Percentiles rank a stretch among this genome's conserved stretches.
Conservation (phyloP, 2,797 vertebrate species). For the Rallus crepitans region DNA sequence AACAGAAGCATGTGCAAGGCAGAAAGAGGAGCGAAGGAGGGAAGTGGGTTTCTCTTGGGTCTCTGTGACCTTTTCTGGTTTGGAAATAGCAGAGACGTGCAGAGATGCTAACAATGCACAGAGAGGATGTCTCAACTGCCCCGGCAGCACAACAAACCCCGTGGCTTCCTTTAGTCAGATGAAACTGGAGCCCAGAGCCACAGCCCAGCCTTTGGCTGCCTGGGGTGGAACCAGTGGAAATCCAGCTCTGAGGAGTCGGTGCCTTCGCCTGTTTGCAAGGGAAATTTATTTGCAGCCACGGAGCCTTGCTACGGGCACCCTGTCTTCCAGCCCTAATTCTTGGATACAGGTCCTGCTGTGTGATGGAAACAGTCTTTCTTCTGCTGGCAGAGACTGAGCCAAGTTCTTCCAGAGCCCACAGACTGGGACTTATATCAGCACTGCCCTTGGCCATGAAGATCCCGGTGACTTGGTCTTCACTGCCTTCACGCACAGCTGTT, state of each 20-base stretch:
- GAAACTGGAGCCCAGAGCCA: background rate
- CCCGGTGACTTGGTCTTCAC: background rate
- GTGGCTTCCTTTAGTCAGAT: background rate
- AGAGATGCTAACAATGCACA: background rate
- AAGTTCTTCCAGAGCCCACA: background rate
- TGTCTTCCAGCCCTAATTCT: background rate
- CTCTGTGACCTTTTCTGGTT: slow-evolving; percentile 51
- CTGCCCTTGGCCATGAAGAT: background rate
- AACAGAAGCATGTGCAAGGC: slow-evolving; percentile 24
- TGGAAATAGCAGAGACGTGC: slow-evolving; percentile 4
- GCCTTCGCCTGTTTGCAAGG: background rate
- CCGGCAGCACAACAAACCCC: background rate
- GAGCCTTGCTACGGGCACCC: background rate
- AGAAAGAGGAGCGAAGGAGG: slow-evolving; percentile 42
- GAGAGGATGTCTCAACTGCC: background rate
- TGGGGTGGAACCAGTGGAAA: background rate
- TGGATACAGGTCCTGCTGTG: background rate
- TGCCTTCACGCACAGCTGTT: background rate
- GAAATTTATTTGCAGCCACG: background rate
- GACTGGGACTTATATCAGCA: background rate
- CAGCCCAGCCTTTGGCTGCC: background rate
- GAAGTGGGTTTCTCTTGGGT: slow-evolving; percentile 54
- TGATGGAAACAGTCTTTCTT: background rate
- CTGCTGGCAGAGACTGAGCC: background rate
- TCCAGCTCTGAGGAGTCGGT: background rate